Base-by-base conservation (phyloP, 2,797 vertebrate genomes). In the Alosa sapidissima region DNA sequence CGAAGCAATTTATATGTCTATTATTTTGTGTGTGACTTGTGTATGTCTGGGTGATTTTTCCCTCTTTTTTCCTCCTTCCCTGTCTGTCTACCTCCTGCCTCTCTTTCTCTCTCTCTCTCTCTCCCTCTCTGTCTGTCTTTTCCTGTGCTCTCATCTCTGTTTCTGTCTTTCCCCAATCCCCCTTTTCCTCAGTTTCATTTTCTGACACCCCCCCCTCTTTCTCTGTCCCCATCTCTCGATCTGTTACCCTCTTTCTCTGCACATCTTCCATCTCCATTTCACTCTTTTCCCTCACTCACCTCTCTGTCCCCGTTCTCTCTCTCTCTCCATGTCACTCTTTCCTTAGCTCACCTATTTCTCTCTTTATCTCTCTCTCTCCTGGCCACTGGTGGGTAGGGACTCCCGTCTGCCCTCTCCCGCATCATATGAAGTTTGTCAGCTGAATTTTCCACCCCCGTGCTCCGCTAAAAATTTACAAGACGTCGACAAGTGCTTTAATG, bases 401-500 rank as follows among this genome's bases (percentile, higher is more conserved):
- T 95, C 95, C 36, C 95, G 95, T 95, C 96, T 95, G 94, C 93
- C 91, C 95, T 95, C 94, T 94, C 88, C 90, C 88, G 86, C 93
- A 95, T 96, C 96, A 96, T 28, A 28, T 95, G 95, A 97, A 96
- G 96, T 97, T 96, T 97, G 96, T 97, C 97, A 96, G 94, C 95
- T 96, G 91, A 97, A 96, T 97, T 96, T 96, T 96, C 89, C 84
- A 81, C 86, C 89, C 90, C 89, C 55, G 85, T 89, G 91, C 92
- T 89, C 91, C 86, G 58, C 81, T 62, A 85, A 81, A 92, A 97
- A 97, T 97, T 96, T 97, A 97, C 96, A 97, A 96, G 96, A 94
- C 95, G 92, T 95, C 95, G 95, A 97, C 97, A 97, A 96, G 94
- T 95, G 97, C 36, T 94, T 96, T 99, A 99, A 99, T 98, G 97